Base-by-base conservation (phyloP, 2,888 invertebrate genomes). In the Tinea semifulvella region DNA sequence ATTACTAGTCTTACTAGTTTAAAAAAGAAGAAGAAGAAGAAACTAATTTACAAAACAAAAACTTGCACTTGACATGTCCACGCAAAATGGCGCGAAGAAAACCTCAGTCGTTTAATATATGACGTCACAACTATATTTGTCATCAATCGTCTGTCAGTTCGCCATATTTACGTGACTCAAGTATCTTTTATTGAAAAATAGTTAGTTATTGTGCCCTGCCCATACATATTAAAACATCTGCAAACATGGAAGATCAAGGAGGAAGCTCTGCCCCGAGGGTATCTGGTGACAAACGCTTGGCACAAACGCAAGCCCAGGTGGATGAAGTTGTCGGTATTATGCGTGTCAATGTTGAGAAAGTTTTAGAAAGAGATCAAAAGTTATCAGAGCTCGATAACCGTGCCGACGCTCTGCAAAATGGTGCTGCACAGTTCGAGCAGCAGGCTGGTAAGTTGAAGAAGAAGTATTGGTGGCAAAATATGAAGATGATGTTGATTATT, bases 401-500 rank as follows among this genome's bases (percentile, higher is more conserved):
- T 67, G 97, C 96, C 63, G 97, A 97, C 87, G 96, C 96, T 49
- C 79, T 96, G 53, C 94, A 95, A 62, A 92, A 94, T 66, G 95
- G 95, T 47, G 96, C 95, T 47, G 95, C 96, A 53, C 96, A 96
- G 68, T 97, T 97, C 69, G 96, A 97, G 79, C 96, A 96, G 59
- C 96, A 96, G 68, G 96, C 97, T 53, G 95, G 94, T 51, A 96
- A 96, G 83, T 85, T 97, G 56, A 97, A 97, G 81, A 86, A 95
- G 67, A 97, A 97, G 80, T 96, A 94, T 69, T 97, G 96, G 96
- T 91, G 96, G 90, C 95, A 96, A 81, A 97, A 97, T 80, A 84
- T 96, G 74, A 97, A 97, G 85, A 94, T 94, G 93, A 94, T 93
- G 93, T 88, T 94, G 65, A 92, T 94, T 55, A 90, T 94, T 84